Percentiles rank a stretch among this genome's conserved stretches.
These are phyloP conservation scores for Tetragonisca angustula DNA, from an alignment of 2,888 invertebrate species.

Conservation along the genomic window DNA sequence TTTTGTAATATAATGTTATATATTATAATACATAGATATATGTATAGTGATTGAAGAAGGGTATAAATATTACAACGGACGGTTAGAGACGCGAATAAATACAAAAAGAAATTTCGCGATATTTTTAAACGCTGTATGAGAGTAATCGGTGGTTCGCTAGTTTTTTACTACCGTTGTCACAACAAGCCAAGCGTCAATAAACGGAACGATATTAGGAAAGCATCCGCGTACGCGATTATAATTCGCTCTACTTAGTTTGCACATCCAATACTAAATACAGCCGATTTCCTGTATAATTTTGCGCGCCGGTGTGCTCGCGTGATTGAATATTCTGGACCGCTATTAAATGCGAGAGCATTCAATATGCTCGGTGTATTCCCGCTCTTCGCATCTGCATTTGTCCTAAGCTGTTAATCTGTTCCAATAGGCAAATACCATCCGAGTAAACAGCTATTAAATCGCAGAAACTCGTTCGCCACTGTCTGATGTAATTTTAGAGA, in stretches of 20 bases:
- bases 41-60: no score
- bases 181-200: conserved; percentile 24
- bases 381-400: neutral
- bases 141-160: conserved; percentile 28
- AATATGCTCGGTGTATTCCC: neutral
- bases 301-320: neutral
- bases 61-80: conserved; percentile 69
- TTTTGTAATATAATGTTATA: no score
- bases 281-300: conserved; percentile 19
- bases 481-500: neutral
- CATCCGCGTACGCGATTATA: neutral
- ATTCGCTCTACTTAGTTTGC: conserved; percentile 19
- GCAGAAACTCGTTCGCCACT: conserved; percentile 6
- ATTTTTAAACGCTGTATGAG: conserved; percentile 49
- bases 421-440: neutral
- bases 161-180: conserved; percentile 24
- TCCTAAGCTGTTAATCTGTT: conserved; percentile 12
- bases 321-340: conserved; percentile 28
- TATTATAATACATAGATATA: no score
- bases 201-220: conserved; percentile 32
- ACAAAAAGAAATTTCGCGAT: conserved; percentile 26
- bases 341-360: conserved; percentile 20
- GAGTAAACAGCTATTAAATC: neutral
- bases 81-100: conserved; percentile 40
- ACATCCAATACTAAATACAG: conserved; percentile 10